These are phyloP conservation scores for Harpegnathos saltator DNA, from an alignment of 1,140 invertebrate species.

Conservation along the genomic window DNA sequence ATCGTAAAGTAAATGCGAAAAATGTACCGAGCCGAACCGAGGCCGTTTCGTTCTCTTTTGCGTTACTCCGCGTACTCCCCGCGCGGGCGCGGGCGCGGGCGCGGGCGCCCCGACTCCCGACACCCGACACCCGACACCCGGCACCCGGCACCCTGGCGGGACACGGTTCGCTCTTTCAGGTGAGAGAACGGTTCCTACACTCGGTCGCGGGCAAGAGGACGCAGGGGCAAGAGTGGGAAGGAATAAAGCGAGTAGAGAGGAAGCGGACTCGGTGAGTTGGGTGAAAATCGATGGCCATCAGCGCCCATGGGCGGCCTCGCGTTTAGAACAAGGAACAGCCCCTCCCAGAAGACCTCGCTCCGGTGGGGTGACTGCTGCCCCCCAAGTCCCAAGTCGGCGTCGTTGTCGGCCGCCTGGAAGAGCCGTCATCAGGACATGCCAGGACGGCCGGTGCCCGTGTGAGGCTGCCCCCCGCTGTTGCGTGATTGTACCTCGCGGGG, in stretches of 20 bases:
- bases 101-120: too few species aligned
- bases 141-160: too few species aligned
- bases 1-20: too few species aligned
- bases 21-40: too few species aligned
- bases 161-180: slow-evolving; percentile 49
- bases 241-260: slow-evolving; percentile 65
- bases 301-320: slow-evolving; percentile 96
- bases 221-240: slow-evolving; percentile 42
- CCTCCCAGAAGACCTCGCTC: slow-evolving; percentile 97
- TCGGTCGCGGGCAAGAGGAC: slow-evolving; percentile 20
- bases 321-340: slow-evolving; percentile 97
- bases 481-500: slow-evolving; percentile 84
- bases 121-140: too few species aligned
- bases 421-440: slow-evolving; percentile 82
- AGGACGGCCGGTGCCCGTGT: slow-evolving; percentile 80
- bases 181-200: slow-evolving; percentile 54
- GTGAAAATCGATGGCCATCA: slow-evolving; percentile 86
- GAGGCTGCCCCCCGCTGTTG: slow-evolving; percentile 85
- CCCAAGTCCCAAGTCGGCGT: slow-evolving; percentile 80
- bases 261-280: slow-evolving; percentile 75
- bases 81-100: too few species aligned
- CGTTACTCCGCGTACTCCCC: too few species aligned
- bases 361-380: slow-evolving; percentile 96
- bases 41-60: too few species aligned
- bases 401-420: slow-evolving; percentile 79